Percentiles rank a stretch among this genome's conserved stretches.
Evolutionary conservation across 2,888 invertebrate genomes (phyloP).

Genomic region (Oithona nana): DNA sequence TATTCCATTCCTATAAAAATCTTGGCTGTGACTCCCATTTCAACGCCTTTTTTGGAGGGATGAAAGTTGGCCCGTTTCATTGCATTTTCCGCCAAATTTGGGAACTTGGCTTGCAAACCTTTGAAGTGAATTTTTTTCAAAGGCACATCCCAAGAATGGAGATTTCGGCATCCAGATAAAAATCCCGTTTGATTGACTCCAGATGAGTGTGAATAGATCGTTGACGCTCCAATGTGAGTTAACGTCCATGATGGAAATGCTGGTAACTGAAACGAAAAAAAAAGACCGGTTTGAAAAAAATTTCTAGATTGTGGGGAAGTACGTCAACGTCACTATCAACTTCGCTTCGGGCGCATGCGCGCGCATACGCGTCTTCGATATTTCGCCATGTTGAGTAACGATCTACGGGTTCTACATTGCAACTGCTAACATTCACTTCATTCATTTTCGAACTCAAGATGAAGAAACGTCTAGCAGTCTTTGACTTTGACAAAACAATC

Average conservation of each 20-base stretch:
- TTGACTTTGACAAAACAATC: too few relatives aligned
- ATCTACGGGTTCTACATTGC: too few relatives aligned
- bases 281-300: neutral
- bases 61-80: slow-evolving; percentile 14
- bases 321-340: too few relatives aligned
- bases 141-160: slow-evolving; percentile 81
- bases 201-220: slow-evolving; percentile 55
- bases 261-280: slow-evolving; percentile 41
- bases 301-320: too few relatives aligned
- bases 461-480: too few relatives aligned
- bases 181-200: slow-evolving; percentile 49
- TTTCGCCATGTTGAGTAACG: too few relatives aligned
- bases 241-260: slow-evolving; percentile 78
- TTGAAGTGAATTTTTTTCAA: slow-evolving; percentile 30
- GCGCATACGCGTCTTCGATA: too few relatives aligned
- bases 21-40: slow-evolving; percentile 51
- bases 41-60: neutral
- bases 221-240: slow-evolving; percentile 69
- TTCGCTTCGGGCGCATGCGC: too few relatives aligned
- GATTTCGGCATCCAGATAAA: slow-evolving; percentile 64
- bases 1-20: slow-evolving; percentile 91
- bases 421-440: too few relatives aligned
- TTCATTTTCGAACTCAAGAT: too few relatives aligned
- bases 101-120: neutral
- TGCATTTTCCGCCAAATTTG: slow-evolving; percentile 15